A percentile compares a stretch with the other conserved stretches of the same genome.
Evolutionary conservation across 1,140 invertebrate genomes (phyloP).

Genomic region (Xylocopa sonorina): DNA sequence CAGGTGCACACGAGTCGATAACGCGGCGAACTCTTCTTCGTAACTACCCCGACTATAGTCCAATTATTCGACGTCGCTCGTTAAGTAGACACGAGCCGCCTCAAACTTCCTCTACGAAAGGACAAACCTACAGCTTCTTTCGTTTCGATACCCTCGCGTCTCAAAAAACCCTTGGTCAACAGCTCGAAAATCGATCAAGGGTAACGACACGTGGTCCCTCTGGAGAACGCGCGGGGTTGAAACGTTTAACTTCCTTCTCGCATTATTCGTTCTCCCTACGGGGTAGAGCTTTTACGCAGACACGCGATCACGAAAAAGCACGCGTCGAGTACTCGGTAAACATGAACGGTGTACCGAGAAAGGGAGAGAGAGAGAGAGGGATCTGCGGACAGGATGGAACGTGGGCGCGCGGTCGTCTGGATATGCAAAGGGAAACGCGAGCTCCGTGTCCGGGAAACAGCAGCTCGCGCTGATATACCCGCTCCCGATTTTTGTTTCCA

Average conservation of each 20-base stretch:
- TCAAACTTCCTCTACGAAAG: background rate
- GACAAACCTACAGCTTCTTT: background rate
- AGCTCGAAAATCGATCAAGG: too few species aligned
- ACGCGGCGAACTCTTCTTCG: slow-evolving; percentile 29
- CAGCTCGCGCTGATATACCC: slow-evolving; percentile 3
- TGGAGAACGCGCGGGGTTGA: background rate
- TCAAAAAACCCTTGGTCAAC: too few species aligned
- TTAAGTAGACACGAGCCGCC: background rate
- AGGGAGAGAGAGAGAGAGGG: slow-evolving; percentile 10
- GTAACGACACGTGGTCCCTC: too few species aligned
- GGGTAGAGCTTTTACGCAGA: background rate
- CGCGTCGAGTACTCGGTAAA: slow-evolving; percentile 41
- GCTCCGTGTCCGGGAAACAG: slow-evolving; percentile 67
- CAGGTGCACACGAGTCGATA: slow-evolving; percentile 58
- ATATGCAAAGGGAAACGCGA: slow-evolving; percentile 24
- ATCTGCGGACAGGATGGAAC: slow-evolving; percentile 69
- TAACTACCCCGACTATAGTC: slow-evolving; percentile 4
- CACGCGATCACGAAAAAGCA: slow-evolving; percentile 42
- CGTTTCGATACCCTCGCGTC: too few species aligned
- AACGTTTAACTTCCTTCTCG: slow-evolving; percentile 9
- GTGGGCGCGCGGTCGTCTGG: slow-evolving; percentile 63
- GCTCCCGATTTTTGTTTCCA: slow-evolving; percentile 7
- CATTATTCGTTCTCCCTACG: background rate
- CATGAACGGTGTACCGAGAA: slow-evolving; percentile 1
- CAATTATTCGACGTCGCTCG: slow-evolving; percentile 38